Percentiles rank a stretch among this genome's conserved stretches.
These are phyloP conservation scores for Dolichoris vasculosae DNA, from an alignment of 1,140 invertebrate species.

Conservation along the genomic window DNA sequence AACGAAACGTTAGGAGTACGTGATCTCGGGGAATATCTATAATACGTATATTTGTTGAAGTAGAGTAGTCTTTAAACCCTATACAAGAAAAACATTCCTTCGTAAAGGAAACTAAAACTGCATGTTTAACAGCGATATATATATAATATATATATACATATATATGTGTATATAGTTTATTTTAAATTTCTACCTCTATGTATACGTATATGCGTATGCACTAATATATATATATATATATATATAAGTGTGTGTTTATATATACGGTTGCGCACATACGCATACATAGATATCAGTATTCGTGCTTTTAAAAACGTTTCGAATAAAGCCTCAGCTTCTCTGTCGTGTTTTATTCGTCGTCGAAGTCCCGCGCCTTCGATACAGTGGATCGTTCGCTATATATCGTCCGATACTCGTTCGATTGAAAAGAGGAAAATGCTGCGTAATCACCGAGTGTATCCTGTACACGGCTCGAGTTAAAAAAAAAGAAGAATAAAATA, in stretches of 20 bases:
- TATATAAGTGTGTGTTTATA: neutral
- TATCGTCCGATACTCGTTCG: neutral
- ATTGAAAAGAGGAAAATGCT: neutral
- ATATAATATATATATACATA: neutral
- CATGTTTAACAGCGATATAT: neutral
- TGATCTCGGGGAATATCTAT: neutral
- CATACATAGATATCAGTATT: neutral
- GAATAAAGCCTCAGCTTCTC: neutral
- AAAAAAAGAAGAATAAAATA: neutral
- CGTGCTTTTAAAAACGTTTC: too few species aligned
- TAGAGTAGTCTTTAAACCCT: neutral
- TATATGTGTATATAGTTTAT: neutral
- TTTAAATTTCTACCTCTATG: neutral
- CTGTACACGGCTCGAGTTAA: neutral
- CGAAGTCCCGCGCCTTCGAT: neutral
- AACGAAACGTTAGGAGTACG: neutral
- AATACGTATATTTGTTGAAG: neutral
- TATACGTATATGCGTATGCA: neutral
- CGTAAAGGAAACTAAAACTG: neutral
- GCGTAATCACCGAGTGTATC: neutral
- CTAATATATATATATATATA: neutral
- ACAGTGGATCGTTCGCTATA: too few species aligned
- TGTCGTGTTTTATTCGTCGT: neutral
- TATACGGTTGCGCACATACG: neutral
- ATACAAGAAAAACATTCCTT: neutral